These are phyloP conservation scores for Hypomecis punctinalis DNA, from an alignment of 2,888 invertebrate species.

Conservation along the genomic window DNA sequence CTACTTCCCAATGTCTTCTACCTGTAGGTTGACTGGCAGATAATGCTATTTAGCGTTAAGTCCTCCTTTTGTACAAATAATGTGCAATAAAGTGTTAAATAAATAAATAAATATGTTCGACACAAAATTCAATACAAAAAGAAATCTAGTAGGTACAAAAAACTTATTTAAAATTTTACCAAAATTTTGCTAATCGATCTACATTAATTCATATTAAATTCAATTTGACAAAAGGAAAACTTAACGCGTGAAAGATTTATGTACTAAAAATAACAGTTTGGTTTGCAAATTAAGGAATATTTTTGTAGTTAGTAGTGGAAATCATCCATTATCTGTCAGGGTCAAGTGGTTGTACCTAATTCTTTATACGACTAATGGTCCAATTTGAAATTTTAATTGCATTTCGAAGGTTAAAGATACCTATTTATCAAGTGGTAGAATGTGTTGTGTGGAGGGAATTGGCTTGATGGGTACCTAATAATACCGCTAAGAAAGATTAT, in stretches of 20 bases:
- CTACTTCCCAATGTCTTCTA: too few species aligned
- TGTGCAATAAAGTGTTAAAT: too few species aligned
- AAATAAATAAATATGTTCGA: too few species aligned
- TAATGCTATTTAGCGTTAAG: too few species aligned
- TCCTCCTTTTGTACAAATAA: too few species aligned
- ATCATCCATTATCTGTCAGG: slow-evolving; percentile 16
- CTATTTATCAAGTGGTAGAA: neutral
- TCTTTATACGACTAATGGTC: slow-evolving; percentile 27
- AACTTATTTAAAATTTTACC: neutral
- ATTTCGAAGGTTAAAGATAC: neutral
- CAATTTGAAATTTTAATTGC: slow-evolving; percentile 28
- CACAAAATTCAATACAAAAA: too few species aligned
- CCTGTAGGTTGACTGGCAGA: too few species aligned
- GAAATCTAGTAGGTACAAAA: too few species aligned
- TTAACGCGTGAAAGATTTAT: neutral
- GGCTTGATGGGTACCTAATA: too few species aligned
- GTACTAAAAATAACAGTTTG: neutral
- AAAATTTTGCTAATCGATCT: too few species aligned
- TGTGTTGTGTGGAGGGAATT: too few species aligned
- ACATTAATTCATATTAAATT: neutral
- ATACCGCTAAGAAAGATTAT: too few species aligned
- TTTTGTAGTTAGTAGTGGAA: slow-evolving; percentile 18
- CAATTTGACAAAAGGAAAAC: neutral
- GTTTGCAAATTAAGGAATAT: slow-evolving; percentile 24
- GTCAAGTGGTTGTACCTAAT: slow-evolving; percentile 20